Evolutionary conservation across 2,797 vertebrate genomes (phyloP).

Genomic region (Discoglossus pictus): DNA sequence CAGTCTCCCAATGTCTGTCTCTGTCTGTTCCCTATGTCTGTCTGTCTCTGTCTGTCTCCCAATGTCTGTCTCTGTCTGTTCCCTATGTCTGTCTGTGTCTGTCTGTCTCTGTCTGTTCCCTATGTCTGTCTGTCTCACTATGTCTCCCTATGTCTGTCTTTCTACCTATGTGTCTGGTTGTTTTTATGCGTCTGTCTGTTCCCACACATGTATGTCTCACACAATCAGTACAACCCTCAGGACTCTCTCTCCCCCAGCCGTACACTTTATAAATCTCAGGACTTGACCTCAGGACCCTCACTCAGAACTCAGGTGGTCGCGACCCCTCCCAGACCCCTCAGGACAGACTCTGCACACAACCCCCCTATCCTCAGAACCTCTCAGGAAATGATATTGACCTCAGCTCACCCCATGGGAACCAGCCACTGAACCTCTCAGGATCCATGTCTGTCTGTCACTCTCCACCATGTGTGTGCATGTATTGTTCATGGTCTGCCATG

Average conservation of each 20-base stretch:
- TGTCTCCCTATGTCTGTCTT: no score
- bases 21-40: no score
- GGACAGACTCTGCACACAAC: no score
- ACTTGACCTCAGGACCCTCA: constrained; percentile 36
- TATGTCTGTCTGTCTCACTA: no score
- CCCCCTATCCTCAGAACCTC: constrained; percentile 37
- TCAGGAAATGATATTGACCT: constrained; percentile 46
- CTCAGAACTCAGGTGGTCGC: constrained; percentile 32
- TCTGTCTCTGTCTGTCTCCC: no score
- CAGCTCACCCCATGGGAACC: constrained; percentile 29
- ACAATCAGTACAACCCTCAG: constrained; percentile 1
- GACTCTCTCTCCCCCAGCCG: constrained; percentile 7
- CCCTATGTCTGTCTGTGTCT: no score
- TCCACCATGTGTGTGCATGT: constrained; percentile 23
- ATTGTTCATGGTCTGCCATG: not conserved
- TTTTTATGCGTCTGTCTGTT: no score
- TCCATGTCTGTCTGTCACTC: not conserved
- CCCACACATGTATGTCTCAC: no score
- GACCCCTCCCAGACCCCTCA: constrained; percentile 17
- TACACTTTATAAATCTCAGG: constrained; percentile 37
- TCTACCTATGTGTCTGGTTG: no score
- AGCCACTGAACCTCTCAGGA: constrained; percentile 16
- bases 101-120: no score
- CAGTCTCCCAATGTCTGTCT: no score
- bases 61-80: no score